A percentile compares a stretch with the other conserved stretches of the same genome.
phyloP scores from a whole-genome alignment of 2,888 invertebrate species.

The Alcis repandata region DNA sequence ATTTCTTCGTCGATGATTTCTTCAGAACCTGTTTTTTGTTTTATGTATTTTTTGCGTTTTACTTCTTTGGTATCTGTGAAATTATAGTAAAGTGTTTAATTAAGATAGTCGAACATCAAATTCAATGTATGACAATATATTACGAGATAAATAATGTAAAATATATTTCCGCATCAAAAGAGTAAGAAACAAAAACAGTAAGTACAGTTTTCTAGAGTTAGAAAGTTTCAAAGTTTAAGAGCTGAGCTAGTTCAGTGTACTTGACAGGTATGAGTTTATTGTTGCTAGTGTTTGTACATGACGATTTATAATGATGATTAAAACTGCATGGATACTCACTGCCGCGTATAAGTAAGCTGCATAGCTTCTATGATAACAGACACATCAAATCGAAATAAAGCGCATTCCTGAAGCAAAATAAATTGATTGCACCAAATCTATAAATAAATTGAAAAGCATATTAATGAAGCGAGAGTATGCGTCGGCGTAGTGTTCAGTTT shows the following conservation, averaged over 20 bases:
- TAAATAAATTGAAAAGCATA: conserved; percentile 15
- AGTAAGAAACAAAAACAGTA: neutral
- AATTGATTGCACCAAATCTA: conserved; percentile 25
- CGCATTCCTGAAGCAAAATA: conserved; percentile 59
- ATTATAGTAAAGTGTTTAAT: conserved; percentile 67
- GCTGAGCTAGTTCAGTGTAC: neutral
- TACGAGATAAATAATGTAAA: too few relatives aligned
- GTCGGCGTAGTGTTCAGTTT: neutral
- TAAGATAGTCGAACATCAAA: neutral
- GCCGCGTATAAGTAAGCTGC: conserved; percentile 32
- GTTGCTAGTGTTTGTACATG: neutral
- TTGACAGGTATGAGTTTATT: neutral
- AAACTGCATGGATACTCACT: conserved; percentile 35
- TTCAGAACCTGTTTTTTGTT: conserved; percentile 63
- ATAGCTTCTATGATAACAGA: conserved; percentile 36
- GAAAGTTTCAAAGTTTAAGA: neutral
- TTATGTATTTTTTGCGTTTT: conserved; percentile 72
- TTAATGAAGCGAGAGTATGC: neutral
- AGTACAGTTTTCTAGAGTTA: too few relatives aligned
- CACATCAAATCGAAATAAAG: conserved; percentile 48
- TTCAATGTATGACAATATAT: neutral
- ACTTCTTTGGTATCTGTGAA: conserved; percentile 79
- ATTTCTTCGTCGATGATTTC: conserved; percentile 54
- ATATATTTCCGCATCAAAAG: too few relatives aligned
- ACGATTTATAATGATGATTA: neutral